Percentiles rank a stretch among this genome's conserved stretches.
These are phyloP conservation scores for Bungarus multicinctus DNA, from an alignment of 2,113 vertebrate species.

Conservation along the genomic window DNA sequence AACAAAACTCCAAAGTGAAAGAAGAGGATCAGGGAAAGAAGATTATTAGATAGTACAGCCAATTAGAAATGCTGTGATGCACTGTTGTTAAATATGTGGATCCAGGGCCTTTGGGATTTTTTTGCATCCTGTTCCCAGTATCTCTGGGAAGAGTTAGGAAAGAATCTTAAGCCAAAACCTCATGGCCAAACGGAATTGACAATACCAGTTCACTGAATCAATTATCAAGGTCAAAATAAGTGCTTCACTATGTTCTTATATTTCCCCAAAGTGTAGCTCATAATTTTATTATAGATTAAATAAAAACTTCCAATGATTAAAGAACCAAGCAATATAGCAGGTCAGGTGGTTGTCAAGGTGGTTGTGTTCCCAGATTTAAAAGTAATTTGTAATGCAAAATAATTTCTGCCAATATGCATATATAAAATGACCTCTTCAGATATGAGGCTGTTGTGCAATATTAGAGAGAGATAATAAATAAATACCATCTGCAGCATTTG, in stretches of 20 bases:
- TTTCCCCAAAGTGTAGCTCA: not conserved
- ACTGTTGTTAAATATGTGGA: not conserved
- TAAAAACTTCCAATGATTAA: not conserved
- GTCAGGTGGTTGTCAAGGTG: not conserved
- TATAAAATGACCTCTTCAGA: not conserved
- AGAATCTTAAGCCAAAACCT: not conserved
- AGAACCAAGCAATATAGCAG: not conserved
- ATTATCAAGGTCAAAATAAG: not conserved
- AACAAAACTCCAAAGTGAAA: not conserved
- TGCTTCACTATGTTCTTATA: not conserved
- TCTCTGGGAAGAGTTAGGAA: not conserved
- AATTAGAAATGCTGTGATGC: not conserved
- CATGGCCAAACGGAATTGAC: not conserved
- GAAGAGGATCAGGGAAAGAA: not conserved
- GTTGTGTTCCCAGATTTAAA: not conserved
- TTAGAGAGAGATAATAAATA: not conserved
- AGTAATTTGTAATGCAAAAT: not conserved
- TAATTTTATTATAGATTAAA: not conserved
- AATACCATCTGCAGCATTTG: not conserved
- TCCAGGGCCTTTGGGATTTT: not conserved
- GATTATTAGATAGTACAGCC: not conserved
- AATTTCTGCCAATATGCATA: not conserved
- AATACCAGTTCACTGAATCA: not conserved
- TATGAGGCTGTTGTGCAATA: not conserved
- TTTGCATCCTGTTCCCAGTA: not conserved